phyloP scores from a whole-genome alignment of 1,140 invertebrate species.

The Cydia amplana region DNA sequence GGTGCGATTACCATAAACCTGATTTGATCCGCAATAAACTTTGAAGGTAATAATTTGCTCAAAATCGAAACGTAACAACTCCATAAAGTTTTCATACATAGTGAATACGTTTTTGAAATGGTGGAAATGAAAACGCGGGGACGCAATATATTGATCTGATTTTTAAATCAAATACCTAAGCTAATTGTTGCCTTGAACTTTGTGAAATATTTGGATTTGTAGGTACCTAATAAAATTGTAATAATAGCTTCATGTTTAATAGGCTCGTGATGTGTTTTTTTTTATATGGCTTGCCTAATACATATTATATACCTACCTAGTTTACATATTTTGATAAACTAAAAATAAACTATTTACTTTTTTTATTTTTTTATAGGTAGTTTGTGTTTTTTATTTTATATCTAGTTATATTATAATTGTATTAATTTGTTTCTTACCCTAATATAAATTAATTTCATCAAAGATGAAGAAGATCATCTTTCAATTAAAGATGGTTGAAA shows the following conservation, averaged over 20 bases:
- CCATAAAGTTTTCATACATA: background rate
- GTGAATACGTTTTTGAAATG: background rate
- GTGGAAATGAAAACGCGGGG: background rate
- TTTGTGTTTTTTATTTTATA: no score
- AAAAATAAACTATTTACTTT: no score
- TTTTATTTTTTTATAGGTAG: no score
- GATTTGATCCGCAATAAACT: constrained; percentile 1
- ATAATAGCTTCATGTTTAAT: background rate
- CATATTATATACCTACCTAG: no score
- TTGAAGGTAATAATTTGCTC: constrained; percentile 6
- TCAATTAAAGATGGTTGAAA: no score
- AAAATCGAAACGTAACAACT: background rate
- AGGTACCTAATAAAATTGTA: background rate
- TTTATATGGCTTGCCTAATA: background rate
- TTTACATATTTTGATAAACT: no score
- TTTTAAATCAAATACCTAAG: constrained; percentile 2
- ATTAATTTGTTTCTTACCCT: no score
- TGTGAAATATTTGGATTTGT: background rate
- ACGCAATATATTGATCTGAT: constrained; percentile 26
- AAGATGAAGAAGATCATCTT: no score
- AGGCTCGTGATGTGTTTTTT: background rate
- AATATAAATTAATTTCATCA: no score
- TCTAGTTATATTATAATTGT: no score
- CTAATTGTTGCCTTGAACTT: constrained; percentile 18
- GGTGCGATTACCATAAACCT: constrained; percentile 10